Conservation (phyloP, 1,140 invertebrate species). For the Sweltsa coloradensis region DNA sequence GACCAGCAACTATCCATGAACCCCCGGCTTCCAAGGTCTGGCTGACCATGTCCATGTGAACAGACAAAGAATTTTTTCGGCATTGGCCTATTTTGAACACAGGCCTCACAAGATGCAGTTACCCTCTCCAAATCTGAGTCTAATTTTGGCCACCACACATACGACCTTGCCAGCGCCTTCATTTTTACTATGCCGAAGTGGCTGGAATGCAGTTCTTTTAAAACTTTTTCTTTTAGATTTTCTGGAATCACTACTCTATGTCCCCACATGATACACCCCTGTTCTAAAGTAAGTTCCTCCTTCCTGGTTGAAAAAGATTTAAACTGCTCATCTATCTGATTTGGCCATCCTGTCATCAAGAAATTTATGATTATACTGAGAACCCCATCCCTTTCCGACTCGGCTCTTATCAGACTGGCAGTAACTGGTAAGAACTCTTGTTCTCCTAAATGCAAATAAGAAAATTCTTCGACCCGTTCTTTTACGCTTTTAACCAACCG, state of each 20-base stretch:
- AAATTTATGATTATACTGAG: neutral
- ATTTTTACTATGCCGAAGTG: constrained; percentile 12
- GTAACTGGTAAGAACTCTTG: constrained; percentile 1
- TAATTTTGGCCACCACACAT: constrained; percentile 11
- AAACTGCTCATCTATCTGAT: neutral
- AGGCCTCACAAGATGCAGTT: no score
- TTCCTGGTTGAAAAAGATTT: neutral
- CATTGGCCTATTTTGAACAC: no score
- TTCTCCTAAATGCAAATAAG: constrained; percentile 5
- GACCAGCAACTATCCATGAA: neutral
- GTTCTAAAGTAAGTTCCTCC: constrained; percentile 8
- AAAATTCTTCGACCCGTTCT: neutral
- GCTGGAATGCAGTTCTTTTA: constrained; percentile 9
- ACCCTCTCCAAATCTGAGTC: neutral
- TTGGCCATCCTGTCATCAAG: neutral
- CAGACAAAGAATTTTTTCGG: no score
- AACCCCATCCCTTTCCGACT: neutral
- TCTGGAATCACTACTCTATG: constrained; percentile 7
- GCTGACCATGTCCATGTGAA: neutral
- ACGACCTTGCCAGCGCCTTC: constrained; percentile 13
- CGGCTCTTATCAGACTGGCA: constrained; percentile 2
- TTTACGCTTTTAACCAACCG: neutral
- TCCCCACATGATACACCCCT: constrained; percentile 14
- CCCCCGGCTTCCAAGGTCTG: neutral
- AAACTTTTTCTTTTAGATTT: neutral